phyloP scores from a whole-genome alignment of 2,888 invertebrate genomes.

The Merodon equestris region DNA sequence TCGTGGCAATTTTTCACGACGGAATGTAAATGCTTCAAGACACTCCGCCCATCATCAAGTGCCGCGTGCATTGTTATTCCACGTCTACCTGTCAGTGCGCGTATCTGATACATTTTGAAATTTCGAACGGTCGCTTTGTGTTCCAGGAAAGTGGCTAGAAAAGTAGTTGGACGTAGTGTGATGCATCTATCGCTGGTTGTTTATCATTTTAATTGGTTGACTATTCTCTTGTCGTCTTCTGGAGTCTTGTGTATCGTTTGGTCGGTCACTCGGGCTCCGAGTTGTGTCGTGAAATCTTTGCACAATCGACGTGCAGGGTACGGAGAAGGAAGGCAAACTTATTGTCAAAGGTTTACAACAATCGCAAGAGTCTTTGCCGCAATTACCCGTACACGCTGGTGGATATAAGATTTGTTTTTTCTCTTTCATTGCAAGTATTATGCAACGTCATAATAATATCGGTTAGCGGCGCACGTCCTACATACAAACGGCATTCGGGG shows the following conservation, averaged over 20 bases:
- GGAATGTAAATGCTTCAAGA: too few relatives aligned
- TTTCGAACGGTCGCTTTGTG: too few relatives aligned
- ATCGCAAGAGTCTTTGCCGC: conserved; percentile 16
- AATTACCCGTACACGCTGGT: conserved; percentile 3
- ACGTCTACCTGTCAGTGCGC: too few relatives aligned
- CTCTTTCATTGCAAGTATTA: conserved; percentile 13
- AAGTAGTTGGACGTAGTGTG: conserved; percentile 18
- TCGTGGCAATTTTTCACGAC: conserved; percentile 22
- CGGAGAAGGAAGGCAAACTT: not conserved
- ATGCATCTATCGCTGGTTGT: conserved; percentile 26
- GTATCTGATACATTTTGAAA: conserved; percentile 11
- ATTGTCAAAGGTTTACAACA: conserved; percentile 28
- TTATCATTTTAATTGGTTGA: conserved; percentile 40
- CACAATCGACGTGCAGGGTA: not conserved
- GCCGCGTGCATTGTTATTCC: too few relatives aligned
- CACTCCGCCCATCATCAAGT: not conserved
- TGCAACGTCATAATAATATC: conserved; percentile 70
- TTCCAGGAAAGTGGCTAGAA: not conserved
- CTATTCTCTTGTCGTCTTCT: conserved; percentile 1
- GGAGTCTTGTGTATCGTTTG: conserved; percentile 6
- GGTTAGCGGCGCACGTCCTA: conserved; percentile 77
- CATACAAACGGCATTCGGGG: conserved; percentile 66
- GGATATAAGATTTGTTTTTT: conserved; percentile 8
- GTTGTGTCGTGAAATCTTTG: conserved; percentile 17
- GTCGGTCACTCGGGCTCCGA: not conserved